phyloP scores from a whole-genome alignment of 2,888 invertebrate species.

The Eurytoma adleriae region DNA sequence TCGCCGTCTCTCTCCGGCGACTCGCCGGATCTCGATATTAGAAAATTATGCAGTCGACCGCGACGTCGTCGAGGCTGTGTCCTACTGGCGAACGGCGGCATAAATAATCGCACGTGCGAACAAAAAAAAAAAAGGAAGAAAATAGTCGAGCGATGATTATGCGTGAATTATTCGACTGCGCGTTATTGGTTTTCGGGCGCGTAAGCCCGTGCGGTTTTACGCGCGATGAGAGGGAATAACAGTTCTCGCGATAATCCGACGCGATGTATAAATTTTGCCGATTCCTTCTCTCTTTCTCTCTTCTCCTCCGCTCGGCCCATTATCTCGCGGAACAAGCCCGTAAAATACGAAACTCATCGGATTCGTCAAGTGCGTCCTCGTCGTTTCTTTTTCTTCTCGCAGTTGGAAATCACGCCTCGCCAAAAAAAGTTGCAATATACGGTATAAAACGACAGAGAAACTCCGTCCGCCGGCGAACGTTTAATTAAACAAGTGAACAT shows the following conservation, averaged over 20 bases:
- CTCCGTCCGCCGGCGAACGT: too few species aligned
- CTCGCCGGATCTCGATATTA: slow-evolving; percentile 54
- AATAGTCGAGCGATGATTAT: slow-evolving; percentile 10
- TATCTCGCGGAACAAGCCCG: neutral
- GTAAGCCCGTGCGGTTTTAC: slow-evolving; percentile 11
- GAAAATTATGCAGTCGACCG: slow-evolving; percentile 61
- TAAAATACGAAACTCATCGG: slow-evolving; percentile 40
- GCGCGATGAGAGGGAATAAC: slow-evolving; percentile 49
- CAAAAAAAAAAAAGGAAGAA: slow-evolving; percentile 14
- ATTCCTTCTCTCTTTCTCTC: slow-evolving; percentile 20
- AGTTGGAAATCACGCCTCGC: too few species aligned
- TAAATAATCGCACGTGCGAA: slow-evolving; percentile 52
- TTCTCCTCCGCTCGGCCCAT: neutral
- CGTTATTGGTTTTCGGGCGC: slow-evolving; percentile 50
- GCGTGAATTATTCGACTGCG: slow-evolving; percentile 50
- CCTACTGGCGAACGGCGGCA: slow-evolving; percentile 55
- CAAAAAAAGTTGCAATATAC: too few species aligned
- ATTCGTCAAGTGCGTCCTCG: slow-evolving; percentile 22
- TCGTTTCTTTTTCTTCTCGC: too few species aligned
- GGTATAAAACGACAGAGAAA: too few species aligned
- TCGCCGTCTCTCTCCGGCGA: neutral
- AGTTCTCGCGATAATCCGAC: slow-evolving; percentile 48
- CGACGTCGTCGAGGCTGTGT: too few species aligned
- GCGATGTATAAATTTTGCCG: slow-evolving; percentile 42
- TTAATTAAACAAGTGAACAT: too few species aligned